These are phyloP conservation scores for Eidolon dupreanum DNA, from an alignment of 2,797 vertebrate species.

Conservation along the genomic window DNA sequence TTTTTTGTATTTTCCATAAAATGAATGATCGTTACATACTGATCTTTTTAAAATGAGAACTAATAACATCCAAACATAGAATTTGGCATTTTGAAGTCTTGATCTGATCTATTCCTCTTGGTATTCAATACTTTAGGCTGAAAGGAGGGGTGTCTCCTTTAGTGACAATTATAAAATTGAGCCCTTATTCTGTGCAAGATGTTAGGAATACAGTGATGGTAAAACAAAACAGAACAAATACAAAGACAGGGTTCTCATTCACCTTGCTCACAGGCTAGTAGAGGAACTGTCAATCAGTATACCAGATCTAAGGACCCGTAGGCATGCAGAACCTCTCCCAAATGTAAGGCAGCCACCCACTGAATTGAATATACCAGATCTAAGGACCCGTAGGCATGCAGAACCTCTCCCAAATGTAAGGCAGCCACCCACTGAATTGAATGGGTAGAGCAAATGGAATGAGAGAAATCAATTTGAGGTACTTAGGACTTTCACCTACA, in stretches of 20 bases:
- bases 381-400: neutral
- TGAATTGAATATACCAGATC: neutral
- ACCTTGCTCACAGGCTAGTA: neutral
- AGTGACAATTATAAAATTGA: neutral
- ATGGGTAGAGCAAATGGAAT: neutral
- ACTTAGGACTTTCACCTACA: neutral
- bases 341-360: neutral
- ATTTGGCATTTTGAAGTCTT: neutral
- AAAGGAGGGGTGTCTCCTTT: neutral
- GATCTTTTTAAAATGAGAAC: neutral
- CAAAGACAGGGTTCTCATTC: neutral
- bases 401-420: neutral
- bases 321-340: neutral
- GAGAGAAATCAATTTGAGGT: neutral
- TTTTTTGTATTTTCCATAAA: neutral
- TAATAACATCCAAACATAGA: neutral
- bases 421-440: neutral
- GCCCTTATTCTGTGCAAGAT: neutral
- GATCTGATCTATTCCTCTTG: neutral
- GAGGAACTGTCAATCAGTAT: neutral
- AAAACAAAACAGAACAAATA: neutral
- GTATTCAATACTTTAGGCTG: neutral
- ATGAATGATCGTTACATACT: neutral
- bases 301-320: too few relatives aligned
- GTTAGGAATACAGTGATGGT: neutral